phyloP scores from a whole-genome alignment of 2,113 vertebrate genomes.

The Sula dactylatra region DNA sequence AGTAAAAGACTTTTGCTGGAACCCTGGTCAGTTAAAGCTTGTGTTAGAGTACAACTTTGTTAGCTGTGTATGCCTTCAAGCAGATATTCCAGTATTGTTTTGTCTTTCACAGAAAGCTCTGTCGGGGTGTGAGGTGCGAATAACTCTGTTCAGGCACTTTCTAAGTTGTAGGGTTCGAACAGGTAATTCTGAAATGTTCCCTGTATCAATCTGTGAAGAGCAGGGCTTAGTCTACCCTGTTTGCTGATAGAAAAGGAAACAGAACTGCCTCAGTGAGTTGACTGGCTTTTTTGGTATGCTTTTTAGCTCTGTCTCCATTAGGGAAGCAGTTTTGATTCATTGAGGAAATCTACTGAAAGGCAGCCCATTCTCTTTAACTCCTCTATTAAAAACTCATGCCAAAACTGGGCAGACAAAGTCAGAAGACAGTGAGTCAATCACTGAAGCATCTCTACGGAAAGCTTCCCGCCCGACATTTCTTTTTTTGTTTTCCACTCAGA shows the following conservation, averaged over 20 bases:
- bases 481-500: conserved; percentile 5
- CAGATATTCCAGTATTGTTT: not conserved
- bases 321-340: not conserved
- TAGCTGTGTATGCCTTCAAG: not conserved
- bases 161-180: not conserved
- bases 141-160: not conserved
- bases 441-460: not conserved
- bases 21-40: not conserved
- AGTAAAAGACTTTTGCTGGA: not conserved
- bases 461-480: not conserved
- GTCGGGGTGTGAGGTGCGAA: not conserved
- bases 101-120: not conserved
- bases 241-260: not conserved
- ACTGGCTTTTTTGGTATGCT: not conserved
- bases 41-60: not conserved
- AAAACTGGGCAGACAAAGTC: not conserved
- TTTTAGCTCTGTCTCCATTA: not conserved
- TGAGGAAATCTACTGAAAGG: not conserved
- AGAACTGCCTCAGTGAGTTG: not conserved
- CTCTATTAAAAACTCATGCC: not conserved
- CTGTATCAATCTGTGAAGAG: conserved; percentile 30
- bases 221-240: not conserved
- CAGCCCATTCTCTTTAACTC: not conserved
- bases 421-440: not conserved
- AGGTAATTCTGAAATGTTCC: conserved; percentile 23